Conservation (phyloP, 2,888 invertebrate genomes). For the Athrips mouffetella region DNA sequence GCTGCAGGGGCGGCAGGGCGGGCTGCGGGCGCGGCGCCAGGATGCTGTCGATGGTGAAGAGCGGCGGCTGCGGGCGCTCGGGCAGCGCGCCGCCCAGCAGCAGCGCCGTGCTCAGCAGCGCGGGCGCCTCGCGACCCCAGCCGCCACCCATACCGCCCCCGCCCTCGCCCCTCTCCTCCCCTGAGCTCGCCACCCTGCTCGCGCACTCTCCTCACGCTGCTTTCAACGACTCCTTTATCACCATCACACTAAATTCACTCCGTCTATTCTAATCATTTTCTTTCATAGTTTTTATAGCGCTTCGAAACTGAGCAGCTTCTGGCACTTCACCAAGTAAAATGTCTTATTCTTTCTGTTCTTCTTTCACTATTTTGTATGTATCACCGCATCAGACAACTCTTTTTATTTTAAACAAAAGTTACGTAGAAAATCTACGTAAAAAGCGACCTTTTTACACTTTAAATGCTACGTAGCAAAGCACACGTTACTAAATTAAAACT, state of each 20-base stretch:
- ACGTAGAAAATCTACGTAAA: too few relatives aligned
- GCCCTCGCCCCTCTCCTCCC: conserved; percentile 48
- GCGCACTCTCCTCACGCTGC: conserved; percentile 18
- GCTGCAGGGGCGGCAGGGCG: conserved; percentile 74
- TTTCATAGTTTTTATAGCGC: background rate
- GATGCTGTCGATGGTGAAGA: conserved; percentile 93
- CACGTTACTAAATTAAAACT: background rate
- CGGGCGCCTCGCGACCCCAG: conserved; percentile 67
- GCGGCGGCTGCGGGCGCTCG: conserved; percentile 73
- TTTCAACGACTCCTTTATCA: conserved; percentile 17
- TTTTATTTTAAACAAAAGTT: too few relatives aligned
- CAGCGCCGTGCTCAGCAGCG: conserved; percentile 73
- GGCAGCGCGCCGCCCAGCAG: conserved; percentile 70
- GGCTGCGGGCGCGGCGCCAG: conserved; percentile 84
- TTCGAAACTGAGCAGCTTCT: too few relatives aligned
- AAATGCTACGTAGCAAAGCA: too few relatives aligned
- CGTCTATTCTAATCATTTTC: background rate
- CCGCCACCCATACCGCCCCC: conserved; percentile 57
- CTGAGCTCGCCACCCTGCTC: conserved; percentile 52
- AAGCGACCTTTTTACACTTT: too few relatives aligned
- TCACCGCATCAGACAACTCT: too few relatives aligned
- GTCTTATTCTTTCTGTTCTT: too few relatives aligned
- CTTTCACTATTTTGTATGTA: too few relatives aligned
- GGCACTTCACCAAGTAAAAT: too few relatives aligned
- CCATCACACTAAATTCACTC: background rate